Base-by-base conservation (phyloP, 2,797 vertebrate genomes). In the Syngnathus acus region DNA sequence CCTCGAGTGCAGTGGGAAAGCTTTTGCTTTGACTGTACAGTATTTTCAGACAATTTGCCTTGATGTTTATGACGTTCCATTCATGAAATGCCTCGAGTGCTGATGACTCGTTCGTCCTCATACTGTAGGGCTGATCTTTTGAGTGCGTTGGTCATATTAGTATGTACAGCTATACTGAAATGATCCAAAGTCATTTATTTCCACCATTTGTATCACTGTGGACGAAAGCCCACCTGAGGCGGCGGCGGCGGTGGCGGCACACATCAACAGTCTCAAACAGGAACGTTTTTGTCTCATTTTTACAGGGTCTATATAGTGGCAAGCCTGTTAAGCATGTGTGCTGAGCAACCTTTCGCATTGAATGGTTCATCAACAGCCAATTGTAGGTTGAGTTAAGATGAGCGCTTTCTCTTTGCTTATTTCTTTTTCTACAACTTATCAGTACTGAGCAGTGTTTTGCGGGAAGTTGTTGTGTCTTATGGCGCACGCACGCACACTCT, bases 1-100 rank as follows among this genome's bases (percentile, higher is more conserved):
- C 51, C 6, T 71, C 68, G 69, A 78, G 77, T 74, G 76, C 75
- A 82, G 84, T 71, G 76, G 74, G 69, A 78, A 73, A 51, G 66
- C 72, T 84, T 84, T 77, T 81, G 78, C 77, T 82, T 69, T 84
- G 68, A 68, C 62, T 54, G 61, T 78, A 65, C 73, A 79, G 75
- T 62, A 68, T 78, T 74, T 68, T 37, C 14, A 68, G 68, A 58
- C 42, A 62, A 75, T 77, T 64, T 68, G 40, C 59, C 69, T 82
- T 69, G 26, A 65, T 45, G 65, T 84, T 82, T 75, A 77, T 26
- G 26, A 26, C 26, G 26, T 26, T 26, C 82, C 71, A 82, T 72
- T 65, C 2, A 26, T 26, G 26, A 26, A 26, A 74, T 11, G 72
- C 54, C 26, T 62, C 75, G 69, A 74, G 70, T 75, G 69, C 75